Conservation (phyloP, 2,888 invertebrate genomes). For the Tinea trinotella region DNA sequence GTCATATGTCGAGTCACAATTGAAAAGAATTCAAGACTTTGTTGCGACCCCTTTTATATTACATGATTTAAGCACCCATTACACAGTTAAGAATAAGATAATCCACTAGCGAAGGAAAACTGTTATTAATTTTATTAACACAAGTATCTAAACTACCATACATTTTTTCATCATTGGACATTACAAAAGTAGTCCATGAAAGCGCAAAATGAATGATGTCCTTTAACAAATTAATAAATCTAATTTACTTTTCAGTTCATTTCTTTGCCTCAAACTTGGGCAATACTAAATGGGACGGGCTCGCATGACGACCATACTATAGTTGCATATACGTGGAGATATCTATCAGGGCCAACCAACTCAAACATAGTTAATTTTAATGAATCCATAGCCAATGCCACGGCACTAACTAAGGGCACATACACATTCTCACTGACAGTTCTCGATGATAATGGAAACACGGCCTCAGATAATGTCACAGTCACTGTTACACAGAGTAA, state of each 20-base stretch:
- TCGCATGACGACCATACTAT: conserved; percentile 90
- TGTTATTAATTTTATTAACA: too few relatives aligned
- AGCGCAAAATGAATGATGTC: too few relatives aligned
- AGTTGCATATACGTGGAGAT: conserved; percentile 87
- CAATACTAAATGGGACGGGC: conserved; percentile 82
- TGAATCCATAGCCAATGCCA: conserved; percentile 81
- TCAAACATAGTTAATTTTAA: conserved; percentile 69
- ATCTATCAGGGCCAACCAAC: conserved; percentile 78
- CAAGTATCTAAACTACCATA: too few relatives aligned
- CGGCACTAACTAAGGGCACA: conserved; percentile 85
- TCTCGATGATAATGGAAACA: conserved; percentile 86
- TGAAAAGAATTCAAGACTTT: too few relatives aligned
- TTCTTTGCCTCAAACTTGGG: conserved; percentile 87
- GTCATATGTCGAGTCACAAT: too few relatives aligned
- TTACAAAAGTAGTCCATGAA: too few relatives aligned
- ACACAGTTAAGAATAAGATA: too few relatives aligned
- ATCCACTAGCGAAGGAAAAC: too few relatives aligned
- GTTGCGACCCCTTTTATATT: too few relatives aligned
- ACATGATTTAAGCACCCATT: too few relatives aligned
- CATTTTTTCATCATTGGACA: too few relatives aligned
- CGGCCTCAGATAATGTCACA: conserved; percentile 79
- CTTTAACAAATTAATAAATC: too few relatives aligned
- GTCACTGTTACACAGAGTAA: conserved; percentile 89
- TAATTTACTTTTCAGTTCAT: conserved; percentile 74
- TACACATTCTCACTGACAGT: conserved; percentile 88